Base-by-base conservation (phyloP, 2,113 vertebrate genomes). In the Datnioides undecimradiatus region DNA sequence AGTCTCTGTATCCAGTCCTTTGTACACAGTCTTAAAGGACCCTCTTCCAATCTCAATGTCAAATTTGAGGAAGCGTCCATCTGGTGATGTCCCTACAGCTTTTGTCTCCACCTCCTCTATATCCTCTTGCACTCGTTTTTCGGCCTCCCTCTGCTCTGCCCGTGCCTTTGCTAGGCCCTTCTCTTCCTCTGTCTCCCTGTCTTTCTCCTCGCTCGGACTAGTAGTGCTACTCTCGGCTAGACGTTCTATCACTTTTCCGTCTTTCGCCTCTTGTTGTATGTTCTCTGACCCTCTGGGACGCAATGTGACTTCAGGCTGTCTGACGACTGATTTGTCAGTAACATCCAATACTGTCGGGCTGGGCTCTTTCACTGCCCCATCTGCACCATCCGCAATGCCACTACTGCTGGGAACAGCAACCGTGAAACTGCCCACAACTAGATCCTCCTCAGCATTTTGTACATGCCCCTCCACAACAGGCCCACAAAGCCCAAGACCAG, bases 21-120 rank as follows among this genome's bases (percentile, higher is more conserved):
- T 99, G 92, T 99, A 99, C 23, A 99, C 98, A 0, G 98, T 99
- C 95, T 99, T 99, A 89, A 99, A 99, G 54, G 98, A 99, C 25
- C 98, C 98, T 78, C 98, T 94, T 86, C 98, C 98, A 5, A 99
- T 97, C 92, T 99, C 98, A 4, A 99, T 99, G 94, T 99, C 98
- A 52, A 99, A 99, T 91, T 99, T 99, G 8, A 99, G 94, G 86
- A 99, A 99, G 81, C 98, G 97, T 23, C 98, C 98, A 5, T 99
- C 98, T 0, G 96, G 96, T 5, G 98, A 99, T 46, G 98, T 95
- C n/a, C 97, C 98, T 68, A 99, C 98, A 0, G 98, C 98, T 93
- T 99, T 99, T 9, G 97, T 99, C 94, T 99, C 98, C 40, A 96
- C 95, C 93, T 99, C 98, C 82, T 99, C 98, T 23, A 93, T 98